Base-by-base conservation (phyloP, 2,888 invertebrate species). In the Scaptomyza parva region DNA sequence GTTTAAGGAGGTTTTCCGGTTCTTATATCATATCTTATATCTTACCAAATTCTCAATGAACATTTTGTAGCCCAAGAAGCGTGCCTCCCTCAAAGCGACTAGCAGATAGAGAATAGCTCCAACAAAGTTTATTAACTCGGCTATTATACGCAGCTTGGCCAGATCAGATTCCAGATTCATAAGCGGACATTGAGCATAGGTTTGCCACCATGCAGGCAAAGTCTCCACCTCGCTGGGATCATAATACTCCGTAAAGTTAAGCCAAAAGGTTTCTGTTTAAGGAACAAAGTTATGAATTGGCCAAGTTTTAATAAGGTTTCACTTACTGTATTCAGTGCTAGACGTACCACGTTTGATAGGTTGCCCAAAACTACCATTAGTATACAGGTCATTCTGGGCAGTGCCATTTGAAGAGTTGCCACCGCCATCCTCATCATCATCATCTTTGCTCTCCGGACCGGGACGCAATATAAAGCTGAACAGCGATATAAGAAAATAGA, bases 11-110 rank as follows among this genome's bases (percentile, higher is more conserved):
- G 9, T 7, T 45, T 2, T 8, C 0, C 1, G n/a, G 7, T 11
- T 28, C n/a, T 28, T 5, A 5, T 28, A 9, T 28, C 1, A 1
- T 28, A 6, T 52, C 2, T 5, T 5, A 6, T 2, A 22, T 2
- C 76, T 94, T 92, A 98, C 98, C 92, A 99, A 92, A 92, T 98
- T 98, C 90, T 98, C 97, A 70, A 98, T 95, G 91, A 99, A 99
- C 96, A 98, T 97, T 87, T 96, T 95, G 67, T 96, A 94, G 1
- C 99, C 98, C 26, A 99, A 94, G 91, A 99, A 98, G 75, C 96
- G 94, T 0, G 97, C 96, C 92, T 98, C 98, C 8, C 97, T 93
- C 50, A 97, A 91, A 0, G 98, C 97, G 0, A 97, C 95, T 1
- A 95, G 93, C 28, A 99, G 94, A 90, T 98, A 98, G 0, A 96